These are phyloP conservation scores for Melospiza georgiana DNA, from an alignment of 2,113 vertebrate genomes.

Conservation along the genomic window DNA sequence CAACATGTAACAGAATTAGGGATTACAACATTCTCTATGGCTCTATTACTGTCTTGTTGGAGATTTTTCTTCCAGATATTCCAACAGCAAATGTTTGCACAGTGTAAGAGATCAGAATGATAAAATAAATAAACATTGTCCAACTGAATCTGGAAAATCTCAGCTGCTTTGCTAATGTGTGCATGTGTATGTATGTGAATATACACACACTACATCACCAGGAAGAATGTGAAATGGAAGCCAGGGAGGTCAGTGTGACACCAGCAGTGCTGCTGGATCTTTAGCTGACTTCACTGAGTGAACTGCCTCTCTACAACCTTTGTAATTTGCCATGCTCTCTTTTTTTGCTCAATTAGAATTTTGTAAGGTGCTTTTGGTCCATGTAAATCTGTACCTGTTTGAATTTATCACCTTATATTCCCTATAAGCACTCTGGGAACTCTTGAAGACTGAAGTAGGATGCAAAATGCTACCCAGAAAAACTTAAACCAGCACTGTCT, in stretches of 20 bases:
- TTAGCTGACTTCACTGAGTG: neutral
- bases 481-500: neutral
- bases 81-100: neutral
- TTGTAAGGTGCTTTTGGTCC: neutral
- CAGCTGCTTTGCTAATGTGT: neutral
- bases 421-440: neutral
- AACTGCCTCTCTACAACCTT: neutral
- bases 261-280: neutral
- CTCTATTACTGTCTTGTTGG: neutral
- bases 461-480: neutral
- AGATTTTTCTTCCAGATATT: neutral
- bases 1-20: neutral
- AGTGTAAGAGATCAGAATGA: neutral
- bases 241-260: neutral
- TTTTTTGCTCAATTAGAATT: neutral
- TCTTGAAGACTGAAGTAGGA: neutral
- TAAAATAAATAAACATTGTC: neutral
- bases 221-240: neutral
- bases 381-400: neutral
- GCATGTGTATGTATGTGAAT: neutral
- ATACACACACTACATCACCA: neutral
- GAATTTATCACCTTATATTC: neutral
- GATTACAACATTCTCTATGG: neutral
- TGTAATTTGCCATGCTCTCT: neutral
- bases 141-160: neutral